Evolutionary conservation across 2,797 vertebrate genomes (phyloP).

Genomic region (Gymnodraco acuticeps): DNA sequence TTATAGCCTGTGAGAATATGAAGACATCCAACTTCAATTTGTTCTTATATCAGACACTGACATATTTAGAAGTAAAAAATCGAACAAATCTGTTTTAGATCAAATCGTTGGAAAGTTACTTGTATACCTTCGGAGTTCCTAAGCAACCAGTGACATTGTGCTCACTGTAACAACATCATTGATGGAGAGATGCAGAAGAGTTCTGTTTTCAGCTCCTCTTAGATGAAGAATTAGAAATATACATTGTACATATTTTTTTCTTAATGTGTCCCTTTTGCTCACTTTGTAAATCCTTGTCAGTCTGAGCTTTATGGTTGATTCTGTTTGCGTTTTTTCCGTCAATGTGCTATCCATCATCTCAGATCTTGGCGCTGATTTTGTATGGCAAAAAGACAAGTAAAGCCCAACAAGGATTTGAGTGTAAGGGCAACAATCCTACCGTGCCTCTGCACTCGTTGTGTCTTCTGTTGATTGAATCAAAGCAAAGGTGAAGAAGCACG

Average conservation of each 20-base stretch:
- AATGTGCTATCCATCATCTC: conserved; percentile 31
- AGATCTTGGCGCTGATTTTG: conserved; percentile 18
- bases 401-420: conserved; percentile 31
- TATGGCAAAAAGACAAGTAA: conserved; percentile 32
- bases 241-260: not conserved
- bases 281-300: conserved; percentile 1
- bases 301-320: conserved; percentile 10
- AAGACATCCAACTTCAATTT: conserved; percentile 21
- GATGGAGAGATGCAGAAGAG: conserved; percentile 18
- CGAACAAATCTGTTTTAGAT: conserved; percentile 14
- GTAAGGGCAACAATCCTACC: conserved; percentile 8
- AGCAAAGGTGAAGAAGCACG: not conserved
- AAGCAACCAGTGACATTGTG: conserved; percentile 26
- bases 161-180: conserved; percentile 5
- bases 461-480: conserved; percentile 55
- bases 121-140: conserved; percentile 29
- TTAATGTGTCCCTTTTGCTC: conserved; percentile 6
- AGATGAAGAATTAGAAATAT: not conserved
- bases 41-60: conserved; percentile 21
- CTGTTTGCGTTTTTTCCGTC: conserved; percentile 22
- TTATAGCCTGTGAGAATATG: conserved; percentile 8
- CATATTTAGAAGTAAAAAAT: not conserved
- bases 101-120: not conserved
- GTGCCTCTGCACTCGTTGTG: conserved; percentile 25
- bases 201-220: conserved; percentile 10